A percentile compares a stretch with the other conserved stretches of the same genome.
phyloP scores from a whole-genome alignment of 2,113 vertebrate species.

The Antechinus flavipes region DNA sequence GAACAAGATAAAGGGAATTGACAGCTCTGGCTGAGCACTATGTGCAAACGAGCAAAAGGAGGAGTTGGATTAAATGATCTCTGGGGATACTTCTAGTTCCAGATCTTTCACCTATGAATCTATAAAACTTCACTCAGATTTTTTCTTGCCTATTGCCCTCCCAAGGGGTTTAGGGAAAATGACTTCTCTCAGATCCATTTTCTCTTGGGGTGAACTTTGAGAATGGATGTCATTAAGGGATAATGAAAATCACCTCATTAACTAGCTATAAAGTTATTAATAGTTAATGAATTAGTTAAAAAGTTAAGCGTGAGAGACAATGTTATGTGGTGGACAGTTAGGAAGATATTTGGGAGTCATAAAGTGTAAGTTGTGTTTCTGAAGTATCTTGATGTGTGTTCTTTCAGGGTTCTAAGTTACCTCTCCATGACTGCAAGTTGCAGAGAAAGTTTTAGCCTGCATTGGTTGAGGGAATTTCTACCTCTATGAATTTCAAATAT shows the following conservation, averaged over 20 bases:
- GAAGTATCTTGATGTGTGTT: background rate
- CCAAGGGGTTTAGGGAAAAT: background rate
- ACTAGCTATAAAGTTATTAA: slow-evolving; percentile 10
- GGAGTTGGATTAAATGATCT: background rate
- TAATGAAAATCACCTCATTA: slow-evolving; percentile 33
- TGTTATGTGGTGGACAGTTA: background rate
- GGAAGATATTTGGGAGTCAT: background rate
- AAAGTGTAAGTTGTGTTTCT: background rate
- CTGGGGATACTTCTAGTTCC: background rate
- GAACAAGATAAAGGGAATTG: background rate
- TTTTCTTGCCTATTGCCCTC: background rate
- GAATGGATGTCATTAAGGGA: background rate
- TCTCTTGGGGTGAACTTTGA: background rate
- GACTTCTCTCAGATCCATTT: background rate
- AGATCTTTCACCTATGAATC: background rate
- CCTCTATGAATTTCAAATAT: background rate
- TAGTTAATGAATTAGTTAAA: slow-evolving; percentile 59
- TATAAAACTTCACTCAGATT: background rate
- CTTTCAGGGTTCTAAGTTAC: background rate
- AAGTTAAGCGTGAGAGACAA: background rate
- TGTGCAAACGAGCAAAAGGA: background rate
- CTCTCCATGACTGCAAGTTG: background rate
- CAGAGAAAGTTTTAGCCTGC: background rate
- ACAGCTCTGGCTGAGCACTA: background rate
- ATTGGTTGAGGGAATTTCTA: background rate